Evolutionary conservation across 92 coral and sea anemone genomes (phyloP).

Genomic region (Nematostella vectensis): DNA sequence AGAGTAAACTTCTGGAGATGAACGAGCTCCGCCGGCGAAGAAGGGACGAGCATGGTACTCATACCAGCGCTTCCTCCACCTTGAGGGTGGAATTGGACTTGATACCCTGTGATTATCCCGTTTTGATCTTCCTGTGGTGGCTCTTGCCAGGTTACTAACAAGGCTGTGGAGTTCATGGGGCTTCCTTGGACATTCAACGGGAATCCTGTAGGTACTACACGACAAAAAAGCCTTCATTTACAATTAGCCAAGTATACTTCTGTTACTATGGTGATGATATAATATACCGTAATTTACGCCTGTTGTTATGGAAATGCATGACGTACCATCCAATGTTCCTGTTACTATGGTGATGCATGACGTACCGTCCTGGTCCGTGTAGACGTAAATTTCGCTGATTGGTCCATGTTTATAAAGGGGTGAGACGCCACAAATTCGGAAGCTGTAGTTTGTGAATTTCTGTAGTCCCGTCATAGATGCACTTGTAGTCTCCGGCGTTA

Average conservation of each 20-base stretch:
- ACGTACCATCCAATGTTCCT: too few species aligned
- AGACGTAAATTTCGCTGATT: slow-evolving; percentile 16
- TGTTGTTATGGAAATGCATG: too few species aligned
- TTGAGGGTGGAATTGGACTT: too few species aligned
- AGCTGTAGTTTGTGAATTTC: neutral
- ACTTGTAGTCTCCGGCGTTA: too few species aligned
- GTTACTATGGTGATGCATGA: too few species aligned
- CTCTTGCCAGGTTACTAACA: neutral
- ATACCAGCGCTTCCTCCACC: neutral
- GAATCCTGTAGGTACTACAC: neutral
- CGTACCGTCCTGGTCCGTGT: slow-evolving; percentile 53
- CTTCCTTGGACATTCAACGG: neutral
- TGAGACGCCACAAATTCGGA: slow-evolving; percentile 11
- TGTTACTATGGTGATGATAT: too few species aligned
- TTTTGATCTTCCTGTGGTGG: neutral
- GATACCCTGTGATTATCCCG: neutral
- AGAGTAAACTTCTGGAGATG: neutral
- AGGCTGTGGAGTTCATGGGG: neutral
- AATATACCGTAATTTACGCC: too few species aligned
- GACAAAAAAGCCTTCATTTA: neutral
- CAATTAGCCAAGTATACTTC: neutral
- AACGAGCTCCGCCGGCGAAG: neutral
- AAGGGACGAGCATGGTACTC: neutral
- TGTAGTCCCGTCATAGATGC: neutral
- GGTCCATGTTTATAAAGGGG: slow-evolving; percentile 5